Evolutionary conservation across 2,113 vertebrate genomes (phyloP), one percentile per base, ranked within the genome.

Genomic region (Petrocephalus microphthalmus): DNA sequence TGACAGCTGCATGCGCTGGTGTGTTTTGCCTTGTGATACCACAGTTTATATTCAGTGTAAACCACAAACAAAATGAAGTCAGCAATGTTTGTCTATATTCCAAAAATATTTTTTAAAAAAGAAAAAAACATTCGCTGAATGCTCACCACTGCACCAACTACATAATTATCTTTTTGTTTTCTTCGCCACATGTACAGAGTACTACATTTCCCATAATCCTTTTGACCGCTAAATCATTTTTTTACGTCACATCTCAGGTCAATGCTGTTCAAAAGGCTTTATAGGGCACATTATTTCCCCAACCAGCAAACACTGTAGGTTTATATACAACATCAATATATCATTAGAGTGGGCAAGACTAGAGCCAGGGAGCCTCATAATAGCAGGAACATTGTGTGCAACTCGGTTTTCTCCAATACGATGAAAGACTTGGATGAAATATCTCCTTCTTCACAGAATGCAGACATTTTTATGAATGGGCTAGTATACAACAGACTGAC

Each of bases 231-330:
- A 84, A 8, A 5, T 51, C 22, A 25, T 84, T 20, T 25, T 78
- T 78, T 84, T n/a, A 84, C 47, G 51, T 84, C 47, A 84, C 49
- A 51, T 47, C 82, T 25, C 45, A 84, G 82, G 45, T 84, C 45
- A 51, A 52, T 84, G 82, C 45, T 83, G 45, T 20, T 85, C 51
- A 49, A 85, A 85, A 85, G 52, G 15, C 84, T 19, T 85, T 15
- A 29, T 54, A 29, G 49, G 29, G 15, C n/a, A 54, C 84, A 85
- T 25, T 17, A 25, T 33, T 54, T 52, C n/a, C 19, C 29, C 5
- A 54, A 85, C 25, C 51, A 85, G 52, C 52, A 85, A 85, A 85
- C 71, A 78, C 82, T 84, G 52, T 49, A 85, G 11, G 25, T 54
- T 85, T 54, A 85, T 47, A 45, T 54, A 49, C 52, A 33, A 54